Evolutionary conservation across 2,113 vertebrate species (phyloP).

Genomic region (Upupa epops): DNA sequence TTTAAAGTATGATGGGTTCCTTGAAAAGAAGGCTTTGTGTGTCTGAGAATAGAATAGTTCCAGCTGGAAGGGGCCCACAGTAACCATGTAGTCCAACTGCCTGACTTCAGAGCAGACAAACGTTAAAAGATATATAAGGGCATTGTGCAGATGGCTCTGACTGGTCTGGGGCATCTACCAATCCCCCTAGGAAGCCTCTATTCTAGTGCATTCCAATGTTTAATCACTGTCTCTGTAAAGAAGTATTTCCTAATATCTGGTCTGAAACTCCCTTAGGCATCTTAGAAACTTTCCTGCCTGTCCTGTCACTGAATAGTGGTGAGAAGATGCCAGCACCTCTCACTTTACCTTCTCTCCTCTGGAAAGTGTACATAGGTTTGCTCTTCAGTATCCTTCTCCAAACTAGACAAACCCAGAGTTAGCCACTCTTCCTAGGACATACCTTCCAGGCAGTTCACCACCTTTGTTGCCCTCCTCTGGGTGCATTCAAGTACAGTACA

Average conservation of each 20-base stretch:
- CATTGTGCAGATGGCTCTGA: neutral
- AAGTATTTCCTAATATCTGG: neutral
- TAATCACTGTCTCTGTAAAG: neutral
- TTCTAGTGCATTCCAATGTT: neutral
- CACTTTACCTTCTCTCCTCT: neutral
- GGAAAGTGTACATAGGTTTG: neutral
- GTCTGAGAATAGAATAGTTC: neutral
- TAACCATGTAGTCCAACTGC: neutral
- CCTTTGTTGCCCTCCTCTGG: neutral
- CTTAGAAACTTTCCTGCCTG: neutral
- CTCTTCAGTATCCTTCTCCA: neutral
- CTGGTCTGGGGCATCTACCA: neutral
- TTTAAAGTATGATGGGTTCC: neutral
- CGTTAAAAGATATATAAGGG: neutral
- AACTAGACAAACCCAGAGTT: neutral
- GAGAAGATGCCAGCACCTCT: neutral
- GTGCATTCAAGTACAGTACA: neutral
- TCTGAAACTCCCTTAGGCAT: neutral
- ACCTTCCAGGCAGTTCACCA: neutral
- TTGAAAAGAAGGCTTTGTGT: neutral
- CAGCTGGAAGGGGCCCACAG: neutral
- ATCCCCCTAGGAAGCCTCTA: neutral
- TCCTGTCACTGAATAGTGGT: neutral
- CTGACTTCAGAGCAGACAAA: neutral
- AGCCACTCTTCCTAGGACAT: neutral